These are phyloP conservation scores for Sinocyclocheilus maitianheensis DNA, from an alignment of 2,113 vertebrate species.

Conservation along the genomic window DNA sequence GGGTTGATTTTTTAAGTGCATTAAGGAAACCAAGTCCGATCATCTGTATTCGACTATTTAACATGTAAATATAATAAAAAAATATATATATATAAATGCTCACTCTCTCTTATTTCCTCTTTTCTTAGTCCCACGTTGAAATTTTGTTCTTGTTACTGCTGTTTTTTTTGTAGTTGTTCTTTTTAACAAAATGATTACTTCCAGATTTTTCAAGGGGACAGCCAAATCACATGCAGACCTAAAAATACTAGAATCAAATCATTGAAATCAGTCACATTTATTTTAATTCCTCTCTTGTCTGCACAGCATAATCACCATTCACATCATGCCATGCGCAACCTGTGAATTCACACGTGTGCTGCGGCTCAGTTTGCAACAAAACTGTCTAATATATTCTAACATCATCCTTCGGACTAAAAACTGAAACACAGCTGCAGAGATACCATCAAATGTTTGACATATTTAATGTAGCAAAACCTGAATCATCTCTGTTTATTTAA, in stretches of 20 bases:
- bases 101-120: neutral
- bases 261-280: neutral
- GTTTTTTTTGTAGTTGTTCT: neutral
- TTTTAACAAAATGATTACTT: neutral
- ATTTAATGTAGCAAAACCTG: neutral
- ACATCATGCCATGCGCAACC: neutral
- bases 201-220: neutral
- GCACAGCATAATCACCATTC: neutral
- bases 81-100: neutral
- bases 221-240: neutral
- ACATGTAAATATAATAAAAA: neutral
- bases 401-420: neutral
- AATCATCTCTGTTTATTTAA: slow-evolving; percentile 55
- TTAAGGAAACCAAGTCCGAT: neutral
- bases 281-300: neutral
- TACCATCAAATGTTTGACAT: slow-evolving; percentile 14
- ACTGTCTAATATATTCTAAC: slow-evolving; percentile 17
- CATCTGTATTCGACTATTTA: neutral
- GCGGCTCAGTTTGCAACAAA: neutral
- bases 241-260: neutral
- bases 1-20: neutral
- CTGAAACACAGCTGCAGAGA: neutral
- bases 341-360: neutral
- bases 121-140: neutral
- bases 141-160: neutral